Percentiles rank a stretch among this genome's conserved stretches.
Conservation (phyloP, 2,113 vertebrate species). For the Crotophaga sulcirostris region DNA sequence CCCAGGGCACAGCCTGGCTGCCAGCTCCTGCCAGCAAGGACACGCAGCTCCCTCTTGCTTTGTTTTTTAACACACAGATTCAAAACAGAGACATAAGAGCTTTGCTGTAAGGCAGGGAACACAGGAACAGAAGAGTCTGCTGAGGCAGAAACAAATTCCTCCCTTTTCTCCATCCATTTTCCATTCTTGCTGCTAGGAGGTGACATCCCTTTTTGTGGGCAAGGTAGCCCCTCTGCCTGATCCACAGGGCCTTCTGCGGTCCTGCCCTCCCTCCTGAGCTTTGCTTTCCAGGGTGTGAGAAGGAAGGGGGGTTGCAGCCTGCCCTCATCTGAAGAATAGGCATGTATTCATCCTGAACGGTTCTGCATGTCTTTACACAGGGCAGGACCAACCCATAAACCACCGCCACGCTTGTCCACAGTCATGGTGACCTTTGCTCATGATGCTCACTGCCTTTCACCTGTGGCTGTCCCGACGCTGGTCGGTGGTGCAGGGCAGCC, state of each 20-base stretch:
- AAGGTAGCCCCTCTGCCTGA: background rate
- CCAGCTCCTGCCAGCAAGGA: background rate
- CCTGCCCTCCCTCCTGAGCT: background rate
- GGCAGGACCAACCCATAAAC: rapidly evolving
- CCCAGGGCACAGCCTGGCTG: background rate
- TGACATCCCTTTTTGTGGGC: background rate
- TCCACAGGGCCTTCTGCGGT: rapidly evolving
- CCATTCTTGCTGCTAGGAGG: background rate
- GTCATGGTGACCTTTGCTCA: rapidly evolving
- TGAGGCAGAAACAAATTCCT: background rate
- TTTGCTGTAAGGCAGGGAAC: background rate
- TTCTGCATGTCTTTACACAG: background rate
- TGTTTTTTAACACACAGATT: background rate
- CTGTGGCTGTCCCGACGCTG: rapidly evolving
- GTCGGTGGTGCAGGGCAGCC: background rate
- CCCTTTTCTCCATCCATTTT: background rate
- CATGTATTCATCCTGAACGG: rapidly evolving
- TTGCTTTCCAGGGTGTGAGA: background rate
- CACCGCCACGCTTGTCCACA: no score
- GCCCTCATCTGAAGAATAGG: background rate
- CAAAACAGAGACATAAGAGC: background rate
- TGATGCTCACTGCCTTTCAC: background rate
- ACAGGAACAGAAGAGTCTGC: background rate
- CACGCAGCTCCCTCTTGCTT: rapidly evolving
- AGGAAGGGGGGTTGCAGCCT: background rate